phyloP scores from a whole-genome alignment of 64 coral and sea anemone genomes.

The Orbicella faveolata region DNA sequence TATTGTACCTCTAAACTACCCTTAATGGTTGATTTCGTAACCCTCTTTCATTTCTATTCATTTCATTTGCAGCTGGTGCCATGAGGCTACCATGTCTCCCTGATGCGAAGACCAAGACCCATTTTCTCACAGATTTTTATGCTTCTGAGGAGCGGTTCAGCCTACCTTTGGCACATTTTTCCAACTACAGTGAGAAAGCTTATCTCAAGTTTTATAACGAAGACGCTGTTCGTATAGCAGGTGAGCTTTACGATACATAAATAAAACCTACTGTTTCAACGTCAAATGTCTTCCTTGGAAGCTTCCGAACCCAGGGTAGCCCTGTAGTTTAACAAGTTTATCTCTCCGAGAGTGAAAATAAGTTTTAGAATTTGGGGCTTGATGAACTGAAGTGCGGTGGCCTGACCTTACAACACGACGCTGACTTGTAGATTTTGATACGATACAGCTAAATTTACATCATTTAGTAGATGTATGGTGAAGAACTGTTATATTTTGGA shows the following conservation, averaged over 20 bases:
- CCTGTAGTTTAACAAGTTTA: constrained; percentile 15
- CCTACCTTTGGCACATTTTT: no score
- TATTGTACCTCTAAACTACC: neutral
- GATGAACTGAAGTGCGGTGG: constrained; percentile 8
- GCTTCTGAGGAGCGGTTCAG: no score
- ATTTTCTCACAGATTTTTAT: constrained; percentile 1
- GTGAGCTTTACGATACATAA: neutral
- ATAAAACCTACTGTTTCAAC: no score
- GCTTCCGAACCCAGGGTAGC: neutral
- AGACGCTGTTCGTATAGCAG: no score
- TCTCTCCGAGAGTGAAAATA: constrained; percentile 2
- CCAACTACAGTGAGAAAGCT: no score
- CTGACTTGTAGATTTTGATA: neutral
- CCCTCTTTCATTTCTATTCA: neutral
- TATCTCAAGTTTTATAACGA: no score
- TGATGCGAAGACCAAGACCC: neutral
- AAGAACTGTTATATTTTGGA: no score
- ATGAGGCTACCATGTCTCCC: constrained; percentile 17
- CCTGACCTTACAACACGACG: neutral
- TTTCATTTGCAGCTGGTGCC: neutral
- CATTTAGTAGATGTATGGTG: no score
- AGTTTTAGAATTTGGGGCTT: constrained; percentile 10
- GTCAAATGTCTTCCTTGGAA: no score
- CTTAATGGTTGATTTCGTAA: constrained; percentile 18
- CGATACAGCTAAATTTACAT: neutral